Percentiles rank a stretch among this genome's conserved stretches.
phyloP scores from a whole-genome alignment of 2,113 vertebrate genomes.

The Psephotus haematonotus region DNA sequence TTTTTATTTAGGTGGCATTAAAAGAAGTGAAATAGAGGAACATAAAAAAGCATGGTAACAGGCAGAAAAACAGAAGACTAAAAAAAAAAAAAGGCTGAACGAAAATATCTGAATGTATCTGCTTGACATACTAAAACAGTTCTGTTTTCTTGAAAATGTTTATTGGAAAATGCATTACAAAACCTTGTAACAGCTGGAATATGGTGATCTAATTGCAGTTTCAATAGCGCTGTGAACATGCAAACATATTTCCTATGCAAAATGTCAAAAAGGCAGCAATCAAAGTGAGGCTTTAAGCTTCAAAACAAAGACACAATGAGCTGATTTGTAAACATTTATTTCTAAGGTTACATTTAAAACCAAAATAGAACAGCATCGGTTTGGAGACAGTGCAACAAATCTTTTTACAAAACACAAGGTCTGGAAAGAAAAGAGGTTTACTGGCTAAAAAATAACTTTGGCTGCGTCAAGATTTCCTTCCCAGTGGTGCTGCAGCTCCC shows the following conservation, averaged over 20 bases:
- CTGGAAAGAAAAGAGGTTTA: background rate
- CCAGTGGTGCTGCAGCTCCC: background rate
- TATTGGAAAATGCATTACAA: constrained; percentile 73
- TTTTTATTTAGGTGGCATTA: background rate
- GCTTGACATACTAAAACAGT: constrained; percentile 69
- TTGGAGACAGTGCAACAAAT: constrained; percentile 49
- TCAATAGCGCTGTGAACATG: constrained; percentile 71
- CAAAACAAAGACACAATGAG: constrained; percentile 79
- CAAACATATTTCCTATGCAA: constrained; percentile 78
- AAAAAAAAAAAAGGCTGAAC: background rate
- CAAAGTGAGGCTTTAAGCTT: constrained; percentile 76
- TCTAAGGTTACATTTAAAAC: constrained; percentile 73
- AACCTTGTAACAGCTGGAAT: constrained; percentile 79
- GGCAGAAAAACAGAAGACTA: background rate
- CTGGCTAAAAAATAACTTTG: background rate
- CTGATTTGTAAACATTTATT: constrained; percentile 81
- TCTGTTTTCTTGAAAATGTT: constrained; percentile 69
- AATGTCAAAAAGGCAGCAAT: constrained; percentile 82
- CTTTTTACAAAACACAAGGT: constrained; percentile 33
- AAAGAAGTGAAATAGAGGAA: background rate
- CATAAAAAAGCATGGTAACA: background rate
- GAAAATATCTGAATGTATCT: background rate
- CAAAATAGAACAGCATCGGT: constrained; percentile 55
- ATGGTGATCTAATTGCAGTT: constrained; percentile 80
- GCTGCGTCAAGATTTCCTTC: background rate